Evolutionary conservation across 2,113 vertebrate species (phyloP).

Genomic region (Sitta europaea): DNA sequence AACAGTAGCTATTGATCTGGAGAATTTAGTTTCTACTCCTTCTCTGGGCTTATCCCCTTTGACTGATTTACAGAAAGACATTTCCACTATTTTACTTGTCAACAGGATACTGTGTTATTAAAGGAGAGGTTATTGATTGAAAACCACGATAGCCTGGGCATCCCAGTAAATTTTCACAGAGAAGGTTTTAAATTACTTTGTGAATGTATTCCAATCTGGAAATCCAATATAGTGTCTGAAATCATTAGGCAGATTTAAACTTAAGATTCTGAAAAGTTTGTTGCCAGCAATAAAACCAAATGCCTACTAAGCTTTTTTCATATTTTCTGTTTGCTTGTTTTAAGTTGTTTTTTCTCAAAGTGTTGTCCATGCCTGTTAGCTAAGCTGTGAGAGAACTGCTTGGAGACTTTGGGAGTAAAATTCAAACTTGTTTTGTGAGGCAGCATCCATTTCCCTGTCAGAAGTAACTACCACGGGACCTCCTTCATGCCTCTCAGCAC

Average conservation of each 20-base stretch:
- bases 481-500: conserved; percentile 10
- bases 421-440: conserved; percentile 35
- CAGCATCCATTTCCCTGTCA: conserved; percentile 44
- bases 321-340: not conserved
- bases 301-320: not conserved
- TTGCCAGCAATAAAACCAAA: not conserved
- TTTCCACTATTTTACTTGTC: not conserved
- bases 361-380: not conserved
- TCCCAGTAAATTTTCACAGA: not conserved
- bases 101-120: not conserved
- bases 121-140: not conserved
- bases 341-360: not conserved
- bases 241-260: not conserved
- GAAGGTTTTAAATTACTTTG: not conserved
- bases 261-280: not conserved
- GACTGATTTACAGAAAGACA: conserved; percentile 6
- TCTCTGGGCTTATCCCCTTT: not conserved
- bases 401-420: conserved; percentile 34
- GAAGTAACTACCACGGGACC: not conserved
- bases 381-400: not conserved
- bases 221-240: not conserved
- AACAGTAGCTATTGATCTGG: not conserved
- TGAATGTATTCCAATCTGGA: not conserved
- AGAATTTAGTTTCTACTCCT: not conserved
- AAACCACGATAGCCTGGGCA: not conserved